These are phyloP conservation scores for Drosophila lutescens DNA, from an alignment of 2,888 invertebrate genomes.

Conservation along the genomic window DNA sequence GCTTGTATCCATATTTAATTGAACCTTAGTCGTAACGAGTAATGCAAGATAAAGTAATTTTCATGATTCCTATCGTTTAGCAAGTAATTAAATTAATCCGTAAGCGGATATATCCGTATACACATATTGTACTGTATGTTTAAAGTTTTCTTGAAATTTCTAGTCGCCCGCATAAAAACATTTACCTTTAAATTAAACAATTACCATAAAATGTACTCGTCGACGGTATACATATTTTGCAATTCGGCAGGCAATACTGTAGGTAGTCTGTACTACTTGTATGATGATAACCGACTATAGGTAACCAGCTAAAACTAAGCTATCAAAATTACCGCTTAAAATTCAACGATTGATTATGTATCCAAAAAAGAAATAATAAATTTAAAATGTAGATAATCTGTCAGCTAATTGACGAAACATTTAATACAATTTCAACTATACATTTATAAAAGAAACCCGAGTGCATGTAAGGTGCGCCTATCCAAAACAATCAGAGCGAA, in stretches of 20 bases:
- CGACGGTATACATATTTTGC: slow-evolving; percentile 25
- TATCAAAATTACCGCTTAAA: slow-evolving; percentile 33
- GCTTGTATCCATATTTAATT: slow-evolving; percentile 66
- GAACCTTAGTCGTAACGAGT: slow-evolving; percentile 51
- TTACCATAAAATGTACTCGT: slow-evolving; percentile 41
- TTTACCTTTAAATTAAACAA: slow-evolving; percentile 57
- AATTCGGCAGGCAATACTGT: slow-evolving; percentile 39
- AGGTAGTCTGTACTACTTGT: slow-evolving; percentile 31
- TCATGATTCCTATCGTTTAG: slow-evolving; percentile 77
- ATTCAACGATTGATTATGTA: slow-evolving; percentile 46
- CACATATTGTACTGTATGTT: slow-evolving; percentile 53
- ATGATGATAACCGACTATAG: slow-evolving; percentile 34
- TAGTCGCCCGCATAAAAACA: slow-evolving; percentile 78
- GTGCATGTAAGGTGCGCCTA: slow-evolving; percentile 62
- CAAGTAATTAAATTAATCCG: slow-evolving; percentile 58
- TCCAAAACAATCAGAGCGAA: slow-evolving; percentile 75
- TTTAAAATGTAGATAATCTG: slow-evolving; percentile 32
- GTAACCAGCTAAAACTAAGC: slow-evolving; percentile 33
- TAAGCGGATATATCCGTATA: slow-evolving; percentile 29
- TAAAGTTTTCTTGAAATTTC: slow-evolving; percentile 74
- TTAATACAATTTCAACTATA: slow-evolving; percentile 39
- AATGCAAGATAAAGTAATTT: slow-evolving; percentile 69
- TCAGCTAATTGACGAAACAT: slow-evolving; percentile 27
- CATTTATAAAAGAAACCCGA: slow-evolving; percentile 46
- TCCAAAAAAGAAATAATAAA: slow-evolving; percentile 7